These are phyloP conservation scores for Napeogenes sylphis DNA, from an alignment of 2,888 invertebrate genomes.

Conservation along the genomic window DNA sequence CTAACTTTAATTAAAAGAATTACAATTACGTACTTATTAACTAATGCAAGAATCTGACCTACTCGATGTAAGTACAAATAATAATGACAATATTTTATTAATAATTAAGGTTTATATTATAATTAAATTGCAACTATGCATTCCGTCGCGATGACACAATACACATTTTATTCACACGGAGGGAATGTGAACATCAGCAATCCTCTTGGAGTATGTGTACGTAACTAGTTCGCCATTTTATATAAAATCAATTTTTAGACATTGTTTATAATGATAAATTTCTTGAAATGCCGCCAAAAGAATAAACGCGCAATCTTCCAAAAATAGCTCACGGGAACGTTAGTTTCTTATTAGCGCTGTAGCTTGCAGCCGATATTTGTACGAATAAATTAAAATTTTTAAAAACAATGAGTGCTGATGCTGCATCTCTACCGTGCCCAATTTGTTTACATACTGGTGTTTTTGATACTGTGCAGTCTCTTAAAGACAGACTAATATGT, in stretches of 20 bases:
- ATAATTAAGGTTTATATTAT: too few relatives aligned
- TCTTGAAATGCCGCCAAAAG: slow-evolving; percentile 70
- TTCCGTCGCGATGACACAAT: too few relatives aligned
- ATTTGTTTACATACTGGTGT: slow-evolving; percentile 84
- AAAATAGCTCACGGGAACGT: slow-evolving; percentile 63
- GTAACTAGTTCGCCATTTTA: too few relatives aligned
- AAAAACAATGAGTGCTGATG: slow-evolving; percentile 66
- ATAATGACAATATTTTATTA: too few relatives aligned
- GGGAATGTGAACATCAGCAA: too few relatives aligned
- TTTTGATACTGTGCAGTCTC: slow-evolving; percentile 83
- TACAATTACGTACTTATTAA: too few relatives aligned
- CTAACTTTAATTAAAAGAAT: too few relatives aligned
- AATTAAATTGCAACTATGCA: too few relatives aligned
- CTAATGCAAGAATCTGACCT: too few relatives aligned
- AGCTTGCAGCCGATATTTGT: slow-evolving; percentile 33
- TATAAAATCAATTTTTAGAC: not conserved
- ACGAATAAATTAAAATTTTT: slow-evolving; percentile 13
- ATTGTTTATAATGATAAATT: slow-evolving; percentile 37
- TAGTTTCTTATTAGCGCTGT: slow-evolving; percentile 55
- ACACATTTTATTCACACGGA: too few relatives aligned
- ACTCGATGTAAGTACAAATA: too few relatives aligned
- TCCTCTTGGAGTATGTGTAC: too few relatives aligned
- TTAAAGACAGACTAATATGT: slow-evolving; percentile 84
- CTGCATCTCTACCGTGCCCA: slow-evolving; percentile 83
- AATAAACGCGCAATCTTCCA: slow-evolving; percentile 52